A percentile compares a stretch with the other conserved stretches of the same genome.
phyloP scores from a whole-genome alignment of 2,113 vertebrate genomes.

The Hippocampus abdominalis region DNA sequence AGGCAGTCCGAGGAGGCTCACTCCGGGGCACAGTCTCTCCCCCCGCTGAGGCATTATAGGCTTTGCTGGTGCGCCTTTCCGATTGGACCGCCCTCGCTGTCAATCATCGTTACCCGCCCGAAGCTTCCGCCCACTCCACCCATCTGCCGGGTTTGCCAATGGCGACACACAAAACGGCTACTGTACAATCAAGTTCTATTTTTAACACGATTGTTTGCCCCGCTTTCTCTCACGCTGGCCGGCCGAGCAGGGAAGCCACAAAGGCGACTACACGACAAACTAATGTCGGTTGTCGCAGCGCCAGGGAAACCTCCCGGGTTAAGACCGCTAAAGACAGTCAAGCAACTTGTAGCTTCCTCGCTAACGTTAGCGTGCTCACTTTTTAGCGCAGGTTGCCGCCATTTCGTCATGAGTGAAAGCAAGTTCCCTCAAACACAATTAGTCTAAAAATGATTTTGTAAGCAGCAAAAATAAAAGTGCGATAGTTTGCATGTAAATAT shows the following conservation, averaged over 20 bases:
- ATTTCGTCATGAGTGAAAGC: no score
- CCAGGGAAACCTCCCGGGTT: not conserved
- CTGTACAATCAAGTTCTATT: constrained; percentile 13
- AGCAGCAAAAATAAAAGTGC: no score
- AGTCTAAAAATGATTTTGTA: no score
- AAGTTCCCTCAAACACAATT: no score
- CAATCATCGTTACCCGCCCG: constrained; percentile 28
- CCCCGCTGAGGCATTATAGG: constrained; percentile 28
- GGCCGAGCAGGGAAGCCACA: constrained; percentile 1
- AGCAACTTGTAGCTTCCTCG: not conserved
- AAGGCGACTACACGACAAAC: not conserved
- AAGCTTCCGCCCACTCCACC: constrained; percentile 6
- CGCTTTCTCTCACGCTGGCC: constrained; percentile 1
- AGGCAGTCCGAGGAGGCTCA: not conserved
- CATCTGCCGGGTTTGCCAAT: not conserved
- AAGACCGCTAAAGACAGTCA: not conserved
- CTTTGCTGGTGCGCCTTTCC: constrained; percentile 26
- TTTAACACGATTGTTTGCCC: constrained; percentile 8
- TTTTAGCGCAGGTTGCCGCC: not conserved
- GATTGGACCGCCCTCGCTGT: constrained; percentile 44
- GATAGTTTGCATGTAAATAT: no score
- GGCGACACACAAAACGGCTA: not conserved
- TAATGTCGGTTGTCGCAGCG: not conserved
- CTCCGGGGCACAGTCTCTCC: not conserved
- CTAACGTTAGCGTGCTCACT: not conserved